Conservation (phyloP, 2,113 vertebrate species). For the Amblyornis subalaris region DNA sequence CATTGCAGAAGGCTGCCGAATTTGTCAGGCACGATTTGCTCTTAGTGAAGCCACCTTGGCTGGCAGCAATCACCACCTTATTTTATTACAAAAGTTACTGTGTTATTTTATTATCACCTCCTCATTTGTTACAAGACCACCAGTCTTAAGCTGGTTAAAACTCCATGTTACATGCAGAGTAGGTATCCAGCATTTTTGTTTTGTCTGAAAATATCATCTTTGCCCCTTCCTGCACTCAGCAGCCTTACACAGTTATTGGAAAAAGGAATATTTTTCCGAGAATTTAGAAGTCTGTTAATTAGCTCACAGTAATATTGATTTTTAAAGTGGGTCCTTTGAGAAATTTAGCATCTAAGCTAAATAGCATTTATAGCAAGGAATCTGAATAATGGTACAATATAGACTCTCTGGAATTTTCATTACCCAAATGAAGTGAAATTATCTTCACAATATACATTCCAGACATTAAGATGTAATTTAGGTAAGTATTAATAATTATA, state of each 20-base stretch:
- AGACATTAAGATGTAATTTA: constrained; percentile 54
- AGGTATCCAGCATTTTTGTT: not conserved
- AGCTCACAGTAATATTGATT: constrained; percentile 29
- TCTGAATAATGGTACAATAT: constrained; percentile 34
- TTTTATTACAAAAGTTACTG: not conserved
- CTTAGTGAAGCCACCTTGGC: not conserved
- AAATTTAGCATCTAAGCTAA: constrained; percentile 31
- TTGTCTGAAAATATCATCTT: not conserved
- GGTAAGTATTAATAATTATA: constrained; percentile 49
- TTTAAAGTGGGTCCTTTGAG: constrained; percentile 44
- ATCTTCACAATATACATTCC: constrained; percentile 28
- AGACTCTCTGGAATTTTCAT: constrained; percentile 39
- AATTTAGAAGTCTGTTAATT: constrained; percentile 24
- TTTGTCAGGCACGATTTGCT: not conserved
- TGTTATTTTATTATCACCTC: not conserved
- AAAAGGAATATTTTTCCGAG: not conserved
- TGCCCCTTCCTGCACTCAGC: not conserved
- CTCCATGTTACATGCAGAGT: not conserved
- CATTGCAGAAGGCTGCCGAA: not conserved
- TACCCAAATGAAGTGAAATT: constrained; percentile 38
- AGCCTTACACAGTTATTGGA: not conserved
- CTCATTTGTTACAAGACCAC: not conserved
- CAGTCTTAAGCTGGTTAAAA: not conserved
- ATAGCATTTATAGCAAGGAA: constrained; percentile 40
- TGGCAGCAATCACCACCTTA: not conserved